Percentiles rank a stretch among this genome's conserved stretches.
These are phyloP conservation scores for Centroberyx gerrardi DNA, from an alignment of 2,797 vertebrate genomes.

Conservation along the genomic window DNA sequence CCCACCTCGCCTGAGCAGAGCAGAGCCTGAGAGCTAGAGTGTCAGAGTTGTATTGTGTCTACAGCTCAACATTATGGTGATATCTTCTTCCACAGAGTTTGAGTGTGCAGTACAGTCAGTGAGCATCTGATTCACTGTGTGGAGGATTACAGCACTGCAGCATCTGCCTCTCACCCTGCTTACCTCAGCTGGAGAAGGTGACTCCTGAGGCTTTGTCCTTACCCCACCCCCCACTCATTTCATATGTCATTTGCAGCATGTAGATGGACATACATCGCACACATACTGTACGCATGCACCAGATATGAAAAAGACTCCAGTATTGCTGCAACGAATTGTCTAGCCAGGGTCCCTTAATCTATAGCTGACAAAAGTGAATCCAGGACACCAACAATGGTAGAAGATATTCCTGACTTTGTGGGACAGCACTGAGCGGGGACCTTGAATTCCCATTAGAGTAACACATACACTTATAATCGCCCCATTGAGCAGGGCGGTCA, in stretches of 20 bases:
- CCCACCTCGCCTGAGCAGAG: too few species aligned
- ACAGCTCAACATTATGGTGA: background rate
- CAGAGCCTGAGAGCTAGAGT: background rate
- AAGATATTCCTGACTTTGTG: constrained; percentile 23
- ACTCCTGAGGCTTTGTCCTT: constrained; percentile 24
- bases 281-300: background rate
- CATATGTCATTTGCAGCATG: constrained; percentile 16
- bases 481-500: constrained; percentile 23
- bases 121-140: background rate
- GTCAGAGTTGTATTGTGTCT: background rate
- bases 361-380: constrained; percentile 26
- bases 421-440: constrained; percentile 26
- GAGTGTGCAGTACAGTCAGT: background rate
- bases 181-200: constrained; percentile 59
- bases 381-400: constrained; percentile 36
- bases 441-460: constrained; percentile 30
- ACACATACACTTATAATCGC: constrained; percentile 29
- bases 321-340: constrained; percentile 7
- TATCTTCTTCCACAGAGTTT: background rate
- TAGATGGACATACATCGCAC: constrained; percentile 2
- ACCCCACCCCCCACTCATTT: constrained; percentile 28
- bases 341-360: constrained; percentile 1
- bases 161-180: constrained; percentile 31
- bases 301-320: constrained; percentile 5
- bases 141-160: constrained; percentile 26